Conservation (phyloP, 2,888 invertebrate genomes). For the Dicyrtomina minuta region DNA sequence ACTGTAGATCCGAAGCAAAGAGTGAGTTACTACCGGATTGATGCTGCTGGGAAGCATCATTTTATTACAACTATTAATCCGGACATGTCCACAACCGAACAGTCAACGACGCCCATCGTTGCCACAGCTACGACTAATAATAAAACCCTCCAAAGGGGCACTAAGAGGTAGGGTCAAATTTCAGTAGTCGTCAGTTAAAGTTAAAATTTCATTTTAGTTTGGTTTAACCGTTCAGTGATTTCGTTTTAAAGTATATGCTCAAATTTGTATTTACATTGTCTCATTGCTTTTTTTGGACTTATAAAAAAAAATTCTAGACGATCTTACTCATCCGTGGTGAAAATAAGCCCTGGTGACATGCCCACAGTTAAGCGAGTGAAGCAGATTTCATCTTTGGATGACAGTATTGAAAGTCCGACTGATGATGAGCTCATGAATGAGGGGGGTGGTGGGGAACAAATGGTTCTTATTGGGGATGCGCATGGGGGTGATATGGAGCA, state of each 20-base stretch:
- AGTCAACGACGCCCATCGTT: neutral
- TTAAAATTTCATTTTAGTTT: too few relatives aligned
- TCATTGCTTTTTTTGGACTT: too few relatives aligned
- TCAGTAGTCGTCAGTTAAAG: too few relatives aligned
- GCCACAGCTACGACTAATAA: neutral
- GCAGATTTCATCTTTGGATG: too few relatives aligned
- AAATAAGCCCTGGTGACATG: neutral
- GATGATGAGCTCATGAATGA: constrained; percentile 3
- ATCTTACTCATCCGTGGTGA: constrained; percentile 2
- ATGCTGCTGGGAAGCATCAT: constrained; percentile 27
- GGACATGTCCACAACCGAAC: too few relatives aligned
- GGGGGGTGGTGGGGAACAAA: too few relatives aligned
- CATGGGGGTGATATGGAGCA: too few relatives aligned
- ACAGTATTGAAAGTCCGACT: constrained; percentile 19
- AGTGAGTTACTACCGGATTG: constrained; percentile 36
- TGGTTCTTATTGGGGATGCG: too few relatives aligned
- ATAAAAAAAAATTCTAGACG: too few relatives aligned
- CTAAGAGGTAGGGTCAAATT: constrained; percentile 27
- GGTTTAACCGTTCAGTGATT: too few relatives aligned
- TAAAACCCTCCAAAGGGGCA: neutral
- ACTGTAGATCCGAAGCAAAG: constrained; percentile 49
- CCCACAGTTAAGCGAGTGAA: constrained; percentile 13
- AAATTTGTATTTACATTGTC: neutral
- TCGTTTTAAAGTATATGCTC: too few relatives aligned
- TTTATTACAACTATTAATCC: constrained; percentile 16